Conservation (phyloP, 2,797 vertebrate species). For the Parauchenoglanis ngamensis region DNA sequence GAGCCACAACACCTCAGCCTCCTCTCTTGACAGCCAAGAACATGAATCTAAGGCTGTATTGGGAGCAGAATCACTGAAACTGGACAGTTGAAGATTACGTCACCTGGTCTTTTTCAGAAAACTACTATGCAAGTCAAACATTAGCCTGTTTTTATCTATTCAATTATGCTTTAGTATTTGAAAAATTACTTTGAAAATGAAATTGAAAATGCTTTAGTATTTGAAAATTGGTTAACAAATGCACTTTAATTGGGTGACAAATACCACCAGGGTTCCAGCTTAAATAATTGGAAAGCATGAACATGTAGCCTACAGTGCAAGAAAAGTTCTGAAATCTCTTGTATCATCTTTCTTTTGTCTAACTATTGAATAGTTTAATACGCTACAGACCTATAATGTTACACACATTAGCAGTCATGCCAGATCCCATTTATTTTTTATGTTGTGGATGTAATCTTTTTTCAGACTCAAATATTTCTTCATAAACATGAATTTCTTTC, state of each 20-base stretch:
- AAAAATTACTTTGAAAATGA: no score
- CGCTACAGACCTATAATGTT: neutral
- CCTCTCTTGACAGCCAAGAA: neutral
- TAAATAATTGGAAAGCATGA: neutral
- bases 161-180: neutral
- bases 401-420: neutral
- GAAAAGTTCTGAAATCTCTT: neutral
- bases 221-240: neutral
- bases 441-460: neutral
- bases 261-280: neutral
- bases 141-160: neutral
- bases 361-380: neutral
- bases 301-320: neutral
- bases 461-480: neutral
- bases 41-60: neutral
- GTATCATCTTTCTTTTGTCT: neutral
- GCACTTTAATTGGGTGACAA: neutral
- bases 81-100: neutral
- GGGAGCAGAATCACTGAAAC: neutral
- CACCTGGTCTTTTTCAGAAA: neutral
- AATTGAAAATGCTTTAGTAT: neutral
- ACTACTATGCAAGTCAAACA: no score
- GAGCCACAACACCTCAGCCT: neutral
- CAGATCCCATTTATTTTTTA: neutral
- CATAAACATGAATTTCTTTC: neutral